Evolutionary conservation across 2,888 invertebrate genomes (phyloP).

Genomic region (Cylindroiulus punctatus): DNA sequence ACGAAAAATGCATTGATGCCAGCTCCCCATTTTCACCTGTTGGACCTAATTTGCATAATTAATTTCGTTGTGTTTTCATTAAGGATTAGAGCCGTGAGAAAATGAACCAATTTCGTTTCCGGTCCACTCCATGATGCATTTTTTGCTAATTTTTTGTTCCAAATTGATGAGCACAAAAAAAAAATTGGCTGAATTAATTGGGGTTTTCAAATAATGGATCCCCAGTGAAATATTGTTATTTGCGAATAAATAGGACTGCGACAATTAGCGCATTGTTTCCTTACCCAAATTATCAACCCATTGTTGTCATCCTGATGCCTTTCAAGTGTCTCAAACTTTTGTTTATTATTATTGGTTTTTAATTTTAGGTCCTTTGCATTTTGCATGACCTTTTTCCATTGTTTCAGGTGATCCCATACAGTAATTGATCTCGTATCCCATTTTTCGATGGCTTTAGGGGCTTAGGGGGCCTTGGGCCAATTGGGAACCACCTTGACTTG

Average conservation of each 20-base stretch:
- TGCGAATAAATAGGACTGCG: neutral
- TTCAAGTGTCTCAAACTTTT: neutral
- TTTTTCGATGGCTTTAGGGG: neutral
- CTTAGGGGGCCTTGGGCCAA: neutral
- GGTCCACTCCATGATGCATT: neutral
- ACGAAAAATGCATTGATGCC: neutral
- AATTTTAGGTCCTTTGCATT: neutral
- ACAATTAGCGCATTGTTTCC: neutral
- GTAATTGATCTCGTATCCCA: no score
- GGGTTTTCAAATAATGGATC: no score
- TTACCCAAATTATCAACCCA: neutral
- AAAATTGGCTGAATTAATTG: no score
- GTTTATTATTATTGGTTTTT: neutral
- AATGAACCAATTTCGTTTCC: neutral
- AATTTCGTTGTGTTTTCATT: neutral
- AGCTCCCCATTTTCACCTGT: neutral
- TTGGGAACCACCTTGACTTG: neutral
- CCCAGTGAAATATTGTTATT: neutral
- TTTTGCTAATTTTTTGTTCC: neutral
- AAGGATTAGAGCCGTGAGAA: neutral
- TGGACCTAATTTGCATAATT: neutral
- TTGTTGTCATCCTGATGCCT: neutral
- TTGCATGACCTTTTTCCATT: neutral
- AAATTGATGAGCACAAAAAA: no score
- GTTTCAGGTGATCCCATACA: neutral